Evolutionary conservation across 35 echinoderm and acorn worm genomes (phyloP).

Genomic region (Ptychodera flava): DNA sequence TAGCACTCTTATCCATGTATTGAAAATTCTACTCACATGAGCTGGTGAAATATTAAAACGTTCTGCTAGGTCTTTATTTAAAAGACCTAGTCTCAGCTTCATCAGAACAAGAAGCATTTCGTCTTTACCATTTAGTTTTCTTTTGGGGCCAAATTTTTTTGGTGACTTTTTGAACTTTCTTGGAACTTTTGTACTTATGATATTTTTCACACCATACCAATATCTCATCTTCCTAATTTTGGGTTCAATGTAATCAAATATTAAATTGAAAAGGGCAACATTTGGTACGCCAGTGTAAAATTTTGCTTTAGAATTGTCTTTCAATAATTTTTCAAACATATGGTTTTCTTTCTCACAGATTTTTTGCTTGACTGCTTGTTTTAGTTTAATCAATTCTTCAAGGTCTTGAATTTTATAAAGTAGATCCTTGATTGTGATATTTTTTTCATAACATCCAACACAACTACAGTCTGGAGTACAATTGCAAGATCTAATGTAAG

Average conservation of each 20-base stretch:
- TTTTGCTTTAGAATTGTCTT: background rate
- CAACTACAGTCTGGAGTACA: constrained; percentile 26
- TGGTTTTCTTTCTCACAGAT: constrained; percentile 14
- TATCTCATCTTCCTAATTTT: constrained; percentile 7
- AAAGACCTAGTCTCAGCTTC: constrained; percentile 27
- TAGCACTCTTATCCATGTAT: constrained; percentile 44
- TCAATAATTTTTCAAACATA: too few relatives aligned
- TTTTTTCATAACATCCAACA: constrained; percentile 6
- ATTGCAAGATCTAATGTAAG: background rate
- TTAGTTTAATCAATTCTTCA: constrained; percentile 7
- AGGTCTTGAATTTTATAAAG: background rate
- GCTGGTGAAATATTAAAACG: constrained; percentile 23
- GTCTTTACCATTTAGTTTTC: constrained; percentile 20
- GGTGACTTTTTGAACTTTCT: background rate
- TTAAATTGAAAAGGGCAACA: background rate
- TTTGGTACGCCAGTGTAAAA: background rate
- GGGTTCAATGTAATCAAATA: constrained; percentile 25
- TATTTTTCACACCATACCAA: background rate
- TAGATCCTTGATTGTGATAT: constrained; percentile 1
- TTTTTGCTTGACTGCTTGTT: constrained; percentile 23
- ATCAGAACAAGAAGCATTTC: constrained; percentile 53
- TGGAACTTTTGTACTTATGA: background rate
- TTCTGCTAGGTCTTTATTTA: constrained; percentile 15
- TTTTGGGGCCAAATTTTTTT: constrained; percentile 30
- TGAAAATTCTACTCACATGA: constrained; percentile 30